These are phyloP conservation scores for Reticulitermes lucifugus DNA, from an alignment of 2,888 invertebrate genomes.

Conservation along the genomic window DNA sequence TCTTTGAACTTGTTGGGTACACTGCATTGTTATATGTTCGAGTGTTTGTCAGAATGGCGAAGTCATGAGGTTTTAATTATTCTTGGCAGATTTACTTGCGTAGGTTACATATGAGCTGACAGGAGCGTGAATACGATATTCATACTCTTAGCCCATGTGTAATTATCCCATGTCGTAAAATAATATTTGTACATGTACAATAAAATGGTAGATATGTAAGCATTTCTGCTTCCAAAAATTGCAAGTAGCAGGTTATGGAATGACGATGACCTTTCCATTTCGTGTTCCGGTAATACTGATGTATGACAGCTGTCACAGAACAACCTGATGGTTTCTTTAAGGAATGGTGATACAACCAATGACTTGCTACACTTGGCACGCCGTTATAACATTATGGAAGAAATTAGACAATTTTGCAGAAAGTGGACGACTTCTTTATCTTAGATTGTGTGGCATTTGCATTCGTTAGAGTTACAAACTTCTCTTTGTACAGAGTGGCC, in stretches of 20 bases:
- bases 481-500: background rate
- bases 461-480: background rate
- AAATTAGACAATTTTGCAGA: background rate
- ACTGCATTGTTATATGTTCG: no score
- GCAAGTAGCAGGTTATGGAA: background rate
- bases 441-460: background rate
- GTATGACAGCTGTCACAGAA: background rate
- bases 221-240: no score
- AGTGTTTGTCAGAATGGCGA: no score
- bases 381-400: background rate
- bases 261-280: background rate
- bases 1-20: no score
- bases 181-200: background rate
- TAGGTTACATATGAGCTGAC: no score
- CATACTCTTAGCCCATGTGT: no score
- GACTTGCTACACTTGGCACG: background rate
- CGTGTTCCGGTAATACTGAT: background rate
- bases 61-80: no score
- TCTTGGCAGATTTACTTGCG: no score
- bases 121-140: no score
- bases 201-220: background rate
- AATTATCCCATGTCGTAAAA: no score
- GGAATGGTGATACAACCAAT: background rate
- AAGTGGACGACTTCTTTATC: background rate
- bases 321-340: background rate